phyloP scores from a whole-genome alignment of 2,888 invertebrate genomes.

The Pollenia angustigena region DNA sequence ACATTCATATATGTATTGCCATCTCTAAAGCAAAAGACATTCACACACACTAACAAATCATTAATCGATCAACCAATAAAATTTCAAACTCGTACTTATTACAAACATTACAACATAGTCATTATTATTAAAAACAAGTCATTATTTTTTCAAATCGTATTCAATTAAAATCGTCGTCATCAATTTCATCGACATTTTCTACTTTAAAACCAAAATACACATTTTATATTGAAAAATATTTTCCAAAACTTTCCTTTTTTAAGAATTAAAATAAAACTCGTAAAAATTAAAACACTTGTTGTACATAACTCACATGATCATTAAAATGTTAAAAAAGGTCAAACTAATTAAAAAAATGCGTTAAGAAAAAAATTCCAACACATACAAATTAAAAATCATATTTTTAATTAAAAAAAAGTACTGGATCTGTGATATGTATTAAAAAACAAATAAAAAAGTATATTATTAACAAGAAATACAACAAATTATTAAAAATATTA shows the following conservation, averaged over 20 bases:
- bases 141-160: background rate
- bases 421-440: slow-evolving; percentile 84
- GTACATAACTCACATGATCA: slow-evolving; percentile 71
- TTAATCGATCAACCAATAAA: slow-evolving; percentile 23
- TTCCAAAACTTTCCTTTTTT: slow-evolving; percentile 19
- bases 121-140: slow-evolving; percentile 7
- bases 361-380: slow-evolving; percentile 73
- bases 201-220: slow-evolving; percentile 33
- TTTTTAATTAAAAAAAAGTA: slow-evolving; percentile 82
- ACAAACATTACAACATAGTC: slow-evolving; percentile 1
- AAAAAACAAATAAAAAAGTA: slow-evolving; percentile 76
- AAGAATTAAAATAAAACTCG: slow-evolving; percentile 33
- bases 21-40: slow-evolving; percentile 9
- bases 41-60: slow-evolving; percentile 19
- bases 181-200: slow-evolving; percentile 7
- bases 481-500: slow-evolving; percentile 38
- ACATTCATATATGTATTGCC: background rate
- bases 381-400: slow-evolving; percentile 72
- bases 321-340: slow-evolving; percentile 37
- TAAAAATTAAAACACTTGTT: slow-evolving; percentile 50
- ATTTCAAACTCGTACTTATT: background rate
- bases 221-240: slow-evolving; percentile 56
- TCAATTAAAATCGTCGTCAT: slow-evolving; percentile 29
- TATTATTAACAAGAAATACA: slow-evolving; percentile 62
- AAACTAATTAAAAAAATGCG: slow-evolving; percentile 58